phyloP scores from a whole-genome alignment of 2,888 invertebrate species.

The Cephus runcator region DNA sequence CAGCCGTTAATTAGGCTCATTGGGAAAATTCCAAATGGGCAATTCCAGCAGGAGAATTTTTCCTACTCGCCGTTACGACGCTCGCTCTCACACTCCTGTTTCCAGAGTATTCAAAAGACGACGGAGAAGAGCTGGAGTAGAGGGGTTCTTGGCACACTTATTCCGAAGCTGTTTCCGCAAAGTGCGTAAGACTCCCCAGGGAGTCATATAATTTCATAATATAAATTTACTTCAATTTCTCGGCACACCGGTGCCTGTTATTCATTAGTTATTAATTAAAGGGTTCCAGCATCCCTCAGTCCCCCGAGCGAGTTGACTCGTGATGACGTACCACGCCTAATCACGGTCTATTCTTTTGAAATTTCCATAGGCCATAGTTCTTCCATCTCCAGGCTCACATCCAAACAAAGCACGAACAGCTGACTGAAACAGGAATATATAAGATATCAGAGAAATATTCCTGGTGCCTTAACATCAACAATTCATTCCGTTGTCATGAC shows the following conservation, averaged over 20 bases:
- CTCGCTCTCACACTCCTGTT: too few relatives aligned
- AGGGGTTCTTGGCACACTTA: background rate
- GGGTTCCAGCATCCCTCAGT: background rate
- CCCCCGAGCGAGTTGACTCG: background rate
- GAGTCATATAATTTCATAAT: conserved; percentile 19
- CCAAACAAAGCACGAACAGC: background rate
- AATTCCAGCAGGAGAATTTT: too few relatives aligned
- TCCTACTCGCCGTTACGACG: too few relatives aligned
- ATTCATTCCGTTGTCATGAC: background rate
- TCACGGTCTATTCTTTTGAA: background rate
- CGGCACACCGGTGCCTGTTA: conserved; percentile 6
- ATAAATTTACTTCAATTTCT: conserved; percentile 22
- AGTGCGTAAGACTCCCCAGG: conserved; percentile 7
- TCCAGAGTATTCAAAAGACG: too few relatives aligned
- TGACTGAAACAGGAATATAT: background rate
- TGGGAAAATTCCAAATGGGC: too few relatives aligned
- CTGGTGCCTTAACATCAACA: background rate
- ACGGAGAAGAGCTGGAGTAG: too few relatives aligned
- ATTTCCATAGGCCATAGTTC: background rate
- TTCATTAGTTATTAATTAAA: conserved; percentile 13
- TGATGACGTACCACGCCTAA: background rate
- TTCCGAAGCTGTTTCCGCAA: background rate
- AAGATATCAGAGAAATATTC: background rate
- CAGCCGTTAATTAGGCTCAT: too few relatives aligned
- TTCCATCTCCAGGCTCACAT: background rate